phyloP scores from a whole-genome alignment of 2,888 invertebrate species.

The Drosophila anomelani region DNA sequence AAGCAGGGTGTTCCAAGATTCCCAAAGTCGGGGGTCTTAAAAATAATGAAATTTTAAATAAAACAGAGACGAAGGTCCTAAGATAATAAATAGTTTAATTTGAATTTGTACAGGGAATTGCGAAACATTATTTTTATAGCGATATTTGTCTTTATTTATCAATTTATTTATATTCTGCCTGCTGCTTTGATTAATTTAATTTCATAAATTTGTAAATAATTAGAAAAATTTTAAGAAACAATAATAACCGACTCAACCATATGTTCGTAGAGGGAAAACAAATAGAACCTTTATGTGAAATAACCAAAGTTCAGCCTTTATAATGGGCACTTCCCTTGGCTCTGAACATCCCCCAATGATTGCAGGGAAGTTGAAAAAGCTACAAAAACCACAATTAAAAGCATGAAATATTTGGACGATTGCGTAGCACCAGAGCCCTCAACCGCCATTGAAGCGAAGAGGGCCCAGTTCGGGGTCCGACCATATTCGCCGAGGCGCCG shows the following conservation, averaged over 20 bases:
- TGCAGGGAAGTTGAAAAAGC: not conserved
- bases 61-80: not conserved
- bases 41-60: not conserved
- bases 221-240: too few relatives aligned
- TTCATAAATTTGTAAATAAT: too few relatives aligned
- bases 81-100: not conserved
- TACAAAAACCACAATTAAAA: conserved; percentile 20
- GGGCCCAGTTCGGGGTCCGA: conserved; percentile 22
- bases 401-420: conserved; percentile 70
- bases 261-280: too few relatives aligned
- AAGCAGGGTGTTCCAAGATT: not conserved
- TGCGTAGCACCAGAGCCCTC: conserved; percentile 56
- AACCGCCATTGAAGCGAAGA: conserved; percentile 12
- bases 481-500: conserved; percentile 25
- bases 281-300: not conserved
- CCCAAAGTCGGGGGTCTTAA: not conserved
- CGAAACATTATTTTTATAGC: too few relatives aligned
- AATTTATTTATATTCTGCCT: too few relatives aligned
- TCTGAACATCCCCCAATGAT: not conserved
- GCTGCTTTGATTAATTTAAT: too few relatives aligned
- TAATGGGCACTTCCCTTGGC: not conserved
- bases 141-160: too few relatives aligned
- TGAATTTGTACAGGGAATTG: too few relatives aligned
- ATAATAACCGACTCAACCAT: too few relatives aligned
- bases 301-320: not conserved